Percentiles rank a stretch among this genome's conserved stretches.
Conservation (phyloP, 2,113 vertebrate genomes). For the Ploceus nigricollis region DNA sequence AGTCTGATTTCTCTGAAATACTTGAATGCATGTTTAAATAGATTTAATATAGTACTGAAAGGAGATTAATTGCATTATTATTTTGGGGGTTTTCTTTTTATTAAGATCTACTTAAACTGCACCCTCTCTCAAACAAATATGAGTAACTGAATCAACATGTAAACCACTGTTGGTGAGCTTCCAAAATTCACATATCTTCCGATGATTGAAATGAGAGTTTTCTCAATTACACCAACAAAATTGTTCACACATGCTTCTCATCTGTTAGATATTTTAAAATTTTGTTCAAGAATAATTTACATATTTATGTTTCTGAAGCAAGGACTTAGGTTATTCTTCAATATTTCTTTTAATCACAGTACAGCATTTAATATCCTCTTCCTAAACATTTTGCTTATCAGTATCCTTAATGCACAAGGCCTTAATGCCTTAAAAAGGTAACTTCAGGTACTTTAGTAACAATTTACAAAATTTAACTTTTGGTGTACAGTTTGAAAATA, state of each 20-base stretch:
- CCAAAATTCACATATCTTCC: not conserved
- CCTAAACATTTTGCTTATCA: not conserved
- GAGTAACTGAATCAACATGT: not conserved
- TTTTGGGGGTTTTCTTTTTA: not conserved
- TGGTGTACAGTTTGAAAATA: not conserved
- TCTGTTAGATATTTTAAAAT: not conserved
- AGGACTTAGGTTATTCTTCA: not conserved
- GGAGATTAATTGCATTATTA: not conserved
- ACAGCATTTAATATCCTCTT: not conserved
- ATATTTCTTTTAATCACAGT: not conserved
- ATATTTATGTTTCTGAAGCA: not conserved
- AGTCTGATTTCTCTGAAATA: not conserved
- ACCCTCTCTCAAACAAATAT: not conserved
- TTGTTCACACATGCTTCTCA: not conserved
- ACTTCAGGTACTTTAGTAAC: not conserved
- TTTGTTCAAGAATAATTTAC: not conserved
- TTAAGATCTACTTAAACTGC: not conserved
- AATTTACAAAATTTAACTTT: not conserved
- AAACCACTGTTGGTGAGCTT: not conserved
- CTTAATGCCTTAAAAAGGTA: not conserved
- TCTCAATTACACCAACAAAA: not conserved
- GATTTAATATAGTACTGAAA: not conserved
- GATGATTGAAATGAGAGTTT: not conserved
- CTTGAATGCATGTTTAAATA: slow-evolving; percentile 1
- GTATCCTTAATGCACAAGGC: not conserved